Conservation (phyloP, 2,113 vertebrate genomes). For the Hymenochirus boettgeri region DNA sequence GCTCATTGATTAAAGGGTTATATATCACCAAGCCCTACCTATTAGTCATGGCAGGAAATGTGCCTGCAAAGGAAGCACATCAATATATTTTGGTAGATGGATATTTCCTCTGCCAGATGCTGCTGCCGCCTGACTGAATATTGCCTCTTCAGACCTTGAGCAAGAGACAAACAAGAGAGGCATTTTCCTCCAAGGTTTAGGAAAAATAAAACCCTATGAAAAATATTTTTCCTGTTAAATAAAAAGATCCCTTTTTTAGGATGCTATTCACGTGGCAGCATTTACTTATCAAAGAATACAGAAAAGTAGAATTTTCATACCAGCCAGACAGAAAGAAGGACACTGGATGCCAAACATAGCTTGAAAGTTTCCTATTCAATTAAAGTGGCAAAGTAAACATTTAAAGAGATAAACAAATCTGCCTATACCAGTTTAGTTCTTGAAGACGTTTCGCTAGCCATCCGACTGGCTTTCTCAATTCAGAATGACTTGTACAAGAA, state of each 20-base stretch:
- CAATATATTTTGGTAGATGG: constrained; percentile 19
- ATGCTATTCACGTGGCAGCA: constrained; percentile 1
- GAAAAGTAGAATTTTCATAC: neutral
- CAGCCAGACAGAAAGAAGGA: too few species aligned
- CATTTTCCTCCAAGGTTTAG: constrained; percentile 18
- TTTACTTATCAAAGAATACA: neutral
- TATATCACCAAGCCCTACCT: constrained; percentile 20
- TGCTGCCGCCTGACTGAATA: constrained; percentile 31
- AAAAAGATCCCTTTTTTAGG: constrained; percentile 27
- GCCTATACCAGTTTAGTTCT: too few species aligned
- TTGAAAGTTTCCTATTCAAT: too few species aligned
- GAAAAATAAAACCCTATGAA: constrained; percentile 4
- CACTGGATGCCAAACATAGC: too few species aligned
- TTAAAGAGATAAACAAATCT: too few species aligned
- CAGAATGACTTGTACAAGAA: too few species aligned
- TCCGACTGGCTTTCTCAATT: too few species aligned
- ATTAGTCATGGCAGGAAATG: constrained; percentile 30
- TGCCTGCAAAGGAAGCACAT: constrained; percentile 21
- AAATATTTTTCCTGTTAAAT: neutral
- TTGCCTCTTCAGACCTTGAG: constrained; percentile 19
- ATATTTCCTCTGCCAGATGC: constrained; percentile 16
- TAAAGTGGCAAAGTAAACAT: too few species aligned
- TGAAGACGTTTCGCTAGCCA: too few species aligned
- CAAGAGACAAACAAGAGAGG: constrained; percentile 24
- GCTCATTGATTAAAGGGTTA: constrained; percentile 24